Conservation (phyloP, 1,140 invertebrate species). For the Drosophila baimaii region DNA sequence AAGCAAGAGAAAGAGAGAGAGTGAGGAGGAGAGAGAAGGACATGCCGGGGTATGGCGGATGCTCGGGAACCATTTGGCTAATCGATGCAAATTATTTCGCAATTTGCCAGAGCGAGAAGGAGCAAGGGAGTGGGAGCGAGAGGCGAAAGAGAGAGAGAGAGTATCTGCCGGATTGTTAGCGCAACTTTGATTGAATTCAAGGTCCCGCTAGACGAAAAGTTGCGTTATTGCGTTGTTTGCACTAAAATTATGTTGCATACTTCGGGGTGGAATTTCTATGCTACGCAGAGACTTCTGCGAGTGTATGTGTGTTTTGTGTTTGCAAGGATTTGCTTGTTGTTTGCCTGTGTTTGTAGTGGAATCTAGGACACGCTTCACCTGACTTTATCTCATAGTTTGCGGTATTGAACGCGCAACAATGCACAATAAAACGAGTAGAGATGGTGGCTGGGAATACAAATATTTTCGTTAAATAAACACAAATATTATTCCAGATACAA, state of each 20-base stretch:
- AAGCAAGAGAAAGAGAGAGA: background rate
- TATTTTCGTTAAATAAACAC: background rate
- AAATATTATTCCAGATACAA: background rate
- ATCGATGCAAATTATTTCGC: conserved; percentile 52
- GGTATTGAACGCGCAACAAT: conserved; percentile 10
- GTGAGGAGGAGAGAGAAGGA: background rate
- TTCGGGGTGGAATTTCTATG: conserved; percentile 42
- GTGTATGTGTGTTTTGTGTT: conserved; percentile 3
- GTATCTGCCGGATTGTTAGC: conserved; percentile 25
- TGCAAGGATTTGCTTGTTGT: background rate
- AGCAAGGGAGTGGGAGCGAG: background rate
- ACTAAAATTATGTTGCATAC: conserved; percentile 55
- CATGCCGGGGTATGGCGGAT: background rate
- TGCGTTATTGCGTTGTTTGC: conserved; percentile 47
- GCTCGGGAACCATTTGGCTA: conserved; percentile 38
- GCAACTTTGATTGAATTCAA: conserved; percentile 48
- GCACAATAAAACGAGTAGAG: background rate
- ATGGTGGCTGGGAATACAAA: background rate
- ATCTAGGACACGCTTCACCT: conserved; percentile 47
- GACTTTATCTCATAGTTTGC: conserved; percentile 17
- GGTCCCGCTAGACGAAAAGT: conserved; percentile 24
- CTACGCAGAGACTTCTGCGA: background rate
- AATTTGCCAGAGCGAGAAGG: conserved; percentile 26
- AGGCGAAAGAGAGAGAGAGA: conserved; percentile 5
- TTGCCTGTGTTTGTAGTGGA: conserved; percentile 19